Conservation (phyloP, 2,888 invertebrate genomes). For the Stenolophus ochropezus region DNA sequence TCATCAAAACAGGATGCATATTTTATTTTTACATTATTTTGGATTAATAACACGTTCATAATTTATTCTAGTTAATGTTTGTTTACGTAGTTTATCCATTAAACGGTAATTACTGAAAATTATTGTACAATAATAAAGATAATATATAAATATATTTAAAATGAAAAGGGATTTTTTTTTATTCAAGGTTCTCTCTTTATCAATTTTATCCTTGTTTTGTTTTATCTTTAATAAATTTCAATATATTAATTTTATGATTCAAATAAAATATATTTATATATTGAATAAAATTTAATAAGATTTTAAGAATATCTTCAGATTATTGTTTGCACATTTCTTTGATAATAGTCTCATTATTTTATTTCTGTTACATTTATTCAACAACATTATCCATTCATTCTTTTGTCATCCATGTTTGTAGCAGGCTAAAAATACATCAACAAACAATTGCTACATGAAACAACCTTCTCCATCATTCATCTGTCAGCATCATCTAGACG, state of each 20-base stretch:
- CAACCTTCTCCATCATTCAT: not conserved
- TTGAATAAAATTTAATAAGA: not conserved
- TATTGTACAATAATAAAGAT: not conserved
- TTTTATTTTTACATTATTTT: not conserved
- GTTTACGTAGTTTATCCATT: not conserved
- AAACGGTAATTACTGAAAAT: not conserved
- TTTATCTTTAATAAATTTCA: too few species aligned
- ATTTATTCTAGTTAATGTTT: not conserved
- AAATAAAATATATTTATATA: too few species aligned
- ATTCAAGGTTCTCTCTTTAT: too few species aligned
- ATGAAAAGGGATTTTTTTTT: too few species aligned
- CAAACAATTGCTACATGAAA: not conserved
- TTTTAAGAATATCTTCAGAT: not conserved
- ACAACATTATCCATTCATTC: not conserved
- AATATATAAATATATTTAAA: too few species aligned
- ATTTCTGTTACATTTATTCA: not conserved
- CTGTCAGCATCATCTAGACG: not conserved
- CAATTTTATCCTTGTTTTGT: too few species aligned
- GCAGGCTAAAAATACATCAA: not conserved
- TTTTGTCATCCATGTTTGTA: not conserved
- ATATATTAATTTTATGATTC: too few species aligned
- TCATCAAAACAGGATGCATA: conserved; percentile 19
- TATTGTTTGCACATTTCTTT: not conserved
- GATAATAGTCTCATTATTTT: not conserved
- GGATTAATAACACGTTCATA: not conserved